Evolutionary conservation across 2,113 vertebrate genomes (phyloP).

Genomic region (Xiphias gladius): DNA sequence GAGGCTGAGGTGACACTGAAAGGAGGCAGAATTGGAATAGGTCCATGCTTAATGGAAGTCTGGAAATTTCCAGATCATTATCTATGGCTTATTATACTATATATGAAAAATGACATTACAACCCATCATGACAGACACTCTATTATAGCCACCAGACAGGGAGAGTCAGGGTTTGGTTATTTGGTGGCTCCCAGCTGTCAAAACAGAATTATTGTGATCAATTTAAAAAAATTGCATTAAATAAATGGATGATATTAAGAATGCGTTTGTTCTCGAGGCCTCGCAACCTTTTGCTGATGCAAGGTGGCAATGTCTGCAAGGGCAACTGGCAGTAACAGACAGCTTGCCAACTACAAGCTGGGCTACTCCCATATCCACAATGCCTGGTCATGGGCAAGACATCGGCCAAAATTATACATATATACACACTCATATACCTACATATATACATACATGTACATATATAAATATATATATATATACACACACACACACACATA

Average conservation of each 20-base stretch:
- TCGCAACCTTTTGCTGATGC: slow-evolving; percentile 29
- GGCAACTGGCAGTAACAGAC: slow-evolving; percentile 43
- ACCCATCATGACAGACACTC: background rate
- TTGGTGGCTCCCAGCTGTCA: background rate
- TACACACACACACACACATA: no score
- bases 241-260: background rate
- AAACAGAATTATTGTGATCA: background rate
- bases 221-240: background rate
- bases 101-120: background rate
- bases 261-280: background rate
- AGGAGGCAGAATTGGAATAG: slow-evolving; percentile 13
- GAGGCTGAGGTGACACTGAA: background rate
- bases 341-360: slow-evolving; percentile 27
- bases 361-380: slow-evolving; percentile 53
- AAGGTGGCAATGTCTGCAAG: slow-evolving; percentile 36
- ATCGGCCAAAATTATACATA: no score
- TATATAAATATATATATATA: no score
- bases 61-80: slow-evolving; percentile 38
- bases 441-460: no score
- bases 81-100: slow-evolving; percentile 14
- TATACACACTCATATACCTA: no score
- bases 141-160: background rate
- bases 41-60: slow-evolving; percentile 32
- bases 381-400: background rate
- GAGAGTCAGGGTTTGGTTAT: background rate